Percentiles rank a stretch among this genome's conserved stretches.
phyloP scores from a whole-genome alignment of 2,888 invertebrate genomes.

The Phania funesta region DNA sequence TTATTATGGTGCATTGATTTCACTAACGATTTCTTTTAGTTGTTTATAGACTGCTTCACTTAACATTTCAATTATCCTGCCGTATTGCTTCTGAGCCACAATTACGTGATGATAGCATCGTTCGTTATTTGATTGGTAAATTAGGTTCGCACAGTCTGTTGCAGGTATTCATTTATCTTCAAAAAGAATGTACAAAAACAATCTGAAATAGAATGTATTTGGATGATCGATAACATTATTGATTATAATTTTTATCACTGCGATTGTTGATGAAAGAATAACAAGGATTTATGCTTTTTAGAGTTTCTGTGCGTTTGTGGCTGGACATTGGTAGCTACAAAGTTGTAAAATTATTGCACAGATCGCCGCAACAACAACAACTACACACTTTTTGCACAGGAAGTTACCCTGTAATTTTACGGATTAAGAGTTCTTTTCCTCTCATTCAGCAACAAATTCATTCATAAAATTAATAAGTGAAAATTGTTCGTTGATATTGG shows the following conservation, averaged over 20 bases:
- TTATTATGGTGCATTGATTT: no score
- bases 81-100: no score
- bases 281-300: conserved; percentile 64
- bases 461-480: conserved; percentile 57
- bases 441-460: conserved; percentile 34
- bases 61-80: no score
- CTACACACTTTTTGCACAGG: conserved; percentile 57
- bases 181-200: conserved; percentile 14
- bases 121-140: conserved; percentile 28
- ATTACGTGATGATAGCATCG: background rate
- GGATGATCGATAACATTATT: conserved; percentile 45
- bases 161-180: background rate
- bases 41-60: no score
- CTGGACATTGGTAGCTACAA: conserved; percentile 27
- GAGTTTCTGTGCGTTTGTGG: background rate
- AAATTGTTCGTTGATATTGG: conserved; percentile 23
- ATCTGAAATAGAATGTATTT: background rate
- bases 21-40: no score
- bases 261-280: conserved; percentile 57
- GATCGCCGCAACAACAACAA: conserved; percentile 24
- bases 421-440: conserved; percentile 61
- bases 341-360: conserved; percentile 38
- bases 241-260: conserved; percentile 34
- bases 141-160: conserved; percentile 59
- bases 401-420: conserved; percentile 66